Base-by-base conservation (phyloP, 2,113 vertebrate genomes). In the Catharus fuscescens region DNA sequence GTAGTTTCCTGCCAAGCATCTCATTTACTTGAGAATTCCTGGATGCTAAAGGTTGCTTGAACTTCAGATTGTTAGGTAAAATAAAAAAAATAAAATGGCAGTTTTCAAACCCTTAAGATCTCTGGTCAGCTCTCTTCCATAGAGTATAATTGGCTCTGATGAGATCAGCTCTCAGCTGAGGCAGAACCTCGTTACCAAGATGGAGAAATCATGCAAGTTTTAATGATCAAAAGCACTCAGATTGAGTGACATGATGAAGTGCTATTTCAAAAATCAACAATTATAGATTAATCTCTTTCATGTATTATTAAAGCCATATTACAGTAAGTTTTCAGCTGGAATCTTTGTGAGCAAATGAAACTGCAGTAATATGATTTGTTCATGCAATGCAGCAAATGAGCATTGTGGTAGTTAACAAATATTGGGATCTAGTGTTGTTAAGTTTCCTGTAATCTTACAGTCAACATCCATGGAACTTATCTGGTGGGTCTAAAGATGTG, bases 231-330 rank as follows among this genome's bases (percentile, higher is more conserved):
- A 97, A 94, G 92, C 71, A 57, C 92, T 97, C 86, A 31, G 70
- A 94, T 92, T 95, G 93, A 97, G 87, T 93, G 96, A 95, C 93
- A 78, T 85, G 67, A 67, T 85, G 73, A 94, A 97, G 86, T 92
- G 76, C 77, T 83, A 62, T 90, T 94, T 96, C 92, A 93, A 71
- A 92, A 96, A 94, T 92, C 91, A 95, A 84, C 93, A 95, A 73
- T 94, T 97, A 73, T 15, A 81, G 93, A 95, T 96, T 94, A 91
- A 92, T 96, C 83, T 93, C 45, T 96, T 93, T 95, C 90, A 93
- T 95, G 92, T 95, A 94, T 96, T 93, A 96, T 95, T 96, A 96
- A 97, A 93, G 57, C 65, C 28, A 23, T 80, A 38, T 94, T 95
- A 81, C 94, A 92, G 82, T 29, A 60, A 81, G 40, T 94, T 96